Evolutionary conservation across 2,113 vertebrate genomes (phyloP).

Genomic region (Gasterosteus nipponicus): DNA sequence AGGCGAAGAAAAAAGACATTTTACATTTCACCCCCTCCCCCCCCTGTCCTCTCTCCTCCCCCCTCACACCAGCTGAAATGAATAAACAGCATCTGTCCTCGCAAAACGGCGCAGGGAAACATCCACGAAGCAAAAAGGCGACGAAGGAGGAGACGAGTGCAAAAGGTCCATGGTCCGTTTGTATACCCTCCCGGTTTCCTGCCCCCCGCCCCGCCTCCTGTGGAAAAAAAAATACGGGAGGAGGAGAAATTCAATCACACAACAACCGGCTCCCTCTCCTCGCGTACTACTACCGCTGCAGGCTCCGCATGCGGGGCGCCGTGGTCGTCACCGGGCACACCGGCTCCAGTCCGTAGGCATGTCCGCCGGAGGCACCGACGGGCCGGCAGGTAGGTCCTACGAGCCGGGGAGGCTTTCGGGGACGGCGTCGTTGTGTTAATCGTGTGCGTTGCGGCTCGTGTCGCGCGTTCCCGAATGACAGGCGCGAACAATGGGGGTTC

Average conservation of each 20-base stretch:
- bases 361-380: slow-evolving; percentile 61
- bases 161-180: slow-evolving; percentile 10
- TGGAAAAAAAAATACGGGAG: slow-evolving; percentile 25
- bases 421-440: neutral
- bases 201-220: neutral
- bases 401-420: neutral
- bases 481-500: neutral
- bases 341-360: slow-evolving; percentile 64
- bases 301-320: slow-evolving; percentile 57
- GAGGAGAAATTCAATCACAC: slow-evolving; percentile 68
- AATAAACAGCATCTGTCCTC: slow-evolving; percentile 4
- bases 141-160: slow-evolving; percentile 4
- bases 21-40: too few species aligned
- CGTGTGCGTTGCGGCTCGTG: neutral
- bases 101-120: neutral
- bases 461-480: neutral
- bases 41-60: neutral
- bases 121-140: slow-evolving; percentile 52
- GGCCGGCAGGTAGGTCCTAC: slow-evolving; percentile 45
- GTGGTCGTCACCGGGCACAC: slow-evolving; percentile 45
- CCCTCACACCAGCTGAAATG: neutral
- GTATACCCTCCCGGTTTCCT: slow-evolving; percentile 23
- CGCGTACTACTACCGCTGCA: slow-evolving; percentile 56
- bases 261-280: slow-evolving; percentile 41
- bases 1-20: neutral